phyloP scores from a whole-genome alignment of 2,113 vertebrate species.

The Otus sunia region DNA sequence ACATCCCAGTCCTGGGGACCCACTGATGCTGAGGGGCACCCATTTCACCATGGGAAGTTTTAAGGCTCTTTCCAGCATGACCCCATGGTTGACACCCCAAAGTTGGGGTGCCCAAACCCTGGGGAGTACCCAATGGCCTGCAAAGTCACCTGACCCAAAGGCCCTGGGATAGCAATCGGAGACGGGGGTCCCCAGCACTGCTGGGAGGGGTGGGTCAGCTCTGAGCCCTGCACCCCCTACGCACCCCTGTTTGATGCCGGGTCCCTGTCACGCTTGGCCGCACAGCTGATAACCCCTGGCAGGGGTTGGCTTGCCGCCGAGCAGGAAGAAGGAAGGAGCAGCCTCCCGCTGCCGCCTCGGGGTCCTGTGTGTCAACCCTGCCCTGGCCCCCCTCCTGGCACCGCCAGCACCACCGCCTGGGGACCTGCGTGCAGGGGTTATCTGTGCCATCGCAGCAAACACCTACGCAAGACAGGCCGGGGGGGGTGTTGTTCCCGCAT shows the following conservation, averaged over 20 bases:
- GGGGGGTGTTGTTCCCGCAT: fast-evolving
- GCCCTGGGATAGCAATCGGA: not conserved
- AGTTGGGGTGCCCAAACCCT: not conserved
- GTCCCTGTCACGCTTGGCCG: not conserved
- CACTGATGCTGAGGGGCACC: too few species aligned
- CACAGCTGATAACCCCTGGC: not conserved
- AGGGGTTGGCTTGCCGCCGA: not conserved
- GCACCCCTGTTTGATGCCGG: not conserved
- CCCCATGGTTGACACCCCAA: not conserved
- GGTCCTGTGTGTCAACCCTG: not conserved
- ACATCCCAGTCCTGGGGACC: not conserved
- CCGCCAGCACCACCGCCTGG: not conserved
- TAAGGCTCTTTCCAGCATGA: not conserved
- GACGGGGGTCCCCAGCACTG: not conserved
- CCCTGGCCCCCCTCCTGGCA: not conserved
- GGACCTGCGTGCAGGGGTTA: not conserved
- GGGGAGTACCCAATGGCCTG: fast-evolving
- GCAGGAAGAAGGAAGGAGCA: slow-evolving; percentile 56
- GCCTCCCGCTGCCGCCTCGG: not conserved
- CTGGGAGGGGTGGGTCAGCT: not conserved
- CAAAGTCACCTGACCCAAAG: not conserved
- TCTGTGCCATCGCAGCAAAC: not conserved
- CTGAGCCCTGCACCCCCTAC: not conserved
- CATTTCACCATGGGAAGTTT: not conserved
- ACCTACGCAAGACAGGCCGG: not conserved